A percentile compares a stretch with the other conserved stretches of the same genome.
These are phyloP conservation scores for Allophyes oxyacanthae DNA, from an alignment of 2,888 invertebrate species.

Conservation along the genomic window DNA sequence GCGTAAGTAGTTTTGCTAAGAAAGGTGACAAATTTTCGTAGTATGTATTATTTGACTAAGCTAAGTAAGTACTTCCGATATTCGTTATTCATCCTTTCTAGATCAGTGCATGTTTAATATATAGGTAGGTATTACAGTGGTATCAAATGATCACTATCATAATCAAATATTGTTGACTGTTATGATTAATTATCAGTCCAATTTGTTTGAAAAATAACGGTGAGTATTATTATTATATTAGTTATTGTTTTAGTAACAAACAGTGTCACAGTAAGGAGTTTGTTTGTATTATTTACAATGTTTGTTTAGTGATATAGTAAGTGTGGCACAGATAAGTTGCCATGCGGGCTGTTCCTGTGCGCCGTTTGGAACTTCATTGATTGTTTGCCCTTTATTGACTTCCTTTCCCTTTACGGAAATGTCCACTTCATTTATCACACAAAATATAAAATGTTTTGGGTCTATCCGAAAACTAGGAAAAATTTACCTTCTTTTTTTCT, in stretches of 20 bases:
- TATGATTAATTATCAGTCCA: conserved; percentile 13
- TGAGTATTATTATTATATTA: too few relatives aligned
- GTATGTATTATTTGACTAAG: conserved; percentile 34
- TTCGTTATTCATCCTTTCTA: conserved; percentile 23
- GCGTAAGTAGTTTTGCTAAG: conserved; percentile 33
- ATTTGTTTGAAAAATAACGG: conserved; percentile 49
- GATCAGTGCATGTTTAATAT: too few relatives aligned
- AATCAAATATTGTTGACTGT: conserved; percentile 20
- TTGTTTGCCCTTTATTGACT: conserved; percentile 30
- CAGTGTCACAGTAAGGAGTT: conserved; percentile 34
- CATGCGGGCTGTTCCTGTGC: conserved; percentile 50
- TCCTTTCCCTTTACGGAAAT: conserved; percentile 27
- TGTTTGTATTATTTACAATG: conserved; percentile 49
- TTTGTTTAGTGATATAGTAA: conserved; percentile 47
- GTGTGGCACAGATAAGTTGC: conserved; percentile 39
- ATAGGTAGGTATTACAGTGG: not conserved
- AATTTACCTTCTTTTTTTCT: too few relatives aligned
- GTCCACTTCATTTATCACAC: not conserved
- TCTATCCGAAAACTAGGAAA: too few relatives aligned
- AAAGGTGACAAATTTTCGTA: conserved; percentile 53
- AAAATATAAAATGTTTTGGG: not conserved
- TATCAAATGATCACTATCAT: conserved; percentile 5
- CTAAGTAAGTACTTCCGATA: conserved; percentile 39
- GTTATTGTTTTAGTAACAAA: conserved; percentile 48
- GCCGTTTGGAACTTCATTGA: conserved; percentile 23